phyloP scores from a whole-genome alignment of 1,140 invertebrate species.

The Zaprionus lachaisei region DNA sequence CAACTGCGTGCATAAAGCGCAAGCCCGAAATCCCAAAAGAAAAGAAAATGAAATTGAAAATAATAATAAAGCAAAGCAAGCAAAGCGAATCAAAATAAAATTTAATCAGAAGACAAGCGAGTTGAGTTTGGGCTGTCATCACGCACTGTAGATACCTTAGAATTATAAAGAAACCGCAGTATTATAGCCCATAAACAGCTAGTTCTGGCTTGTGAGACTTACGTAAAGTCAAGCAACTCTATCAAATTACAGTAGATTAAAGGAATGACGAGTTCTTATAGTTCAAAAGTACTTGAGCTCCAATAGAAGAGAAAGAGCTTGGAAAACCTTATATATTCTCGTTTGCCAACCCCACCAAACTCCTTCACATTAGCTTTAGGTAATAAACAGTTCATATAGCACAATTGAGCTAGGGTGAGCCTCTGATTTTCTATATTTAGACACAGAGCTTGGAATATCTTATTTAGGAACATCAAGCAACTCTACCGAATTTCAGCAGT shows the following conservation, averaged over 20 bases:
- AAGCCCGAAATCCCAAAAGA: conserved; percentile 24
- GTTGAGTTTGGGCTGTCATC: neutral
- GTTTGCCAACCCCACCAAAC: neutral
- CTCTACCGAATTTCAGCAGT: no score
- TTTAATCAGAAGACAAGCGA: conserved; percentile 35
- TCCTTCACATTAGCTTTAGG: neutral
- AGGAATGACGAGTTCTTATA: neutral
- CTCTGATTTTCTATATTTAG: neutral
- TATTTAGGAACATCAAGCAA: neutral
- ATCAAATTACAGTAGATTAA: no score
- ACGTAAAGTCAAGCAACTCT: neutral
- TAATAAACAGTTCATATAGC: neutral
- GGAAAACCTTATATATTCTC: no score
- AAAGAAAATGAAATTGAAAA: conserved; percentile 19
- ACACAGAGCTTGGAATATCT: no score
- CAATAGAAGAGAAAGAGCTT: no score
- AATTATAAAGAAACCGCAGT: neutral
- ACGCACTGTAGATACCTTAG: neutral
- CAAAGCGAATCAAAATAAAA: conserved; percentile 58
- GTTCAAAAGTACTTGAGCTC: neutral
- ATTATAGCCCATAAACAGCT: neutral
- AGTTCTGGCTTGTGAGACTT: no score
- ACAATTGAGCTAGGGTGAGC: neutral
- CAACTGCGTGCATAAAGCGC: conserved; percentile 31
- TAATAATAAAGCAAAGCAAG: conserved; percentile 19